These are phyloP conservation scores for Parapristionchus giblindavisi DNA, from an alignment of 2,888 invertebrate species.

Conservation along the genomic window DNA sequence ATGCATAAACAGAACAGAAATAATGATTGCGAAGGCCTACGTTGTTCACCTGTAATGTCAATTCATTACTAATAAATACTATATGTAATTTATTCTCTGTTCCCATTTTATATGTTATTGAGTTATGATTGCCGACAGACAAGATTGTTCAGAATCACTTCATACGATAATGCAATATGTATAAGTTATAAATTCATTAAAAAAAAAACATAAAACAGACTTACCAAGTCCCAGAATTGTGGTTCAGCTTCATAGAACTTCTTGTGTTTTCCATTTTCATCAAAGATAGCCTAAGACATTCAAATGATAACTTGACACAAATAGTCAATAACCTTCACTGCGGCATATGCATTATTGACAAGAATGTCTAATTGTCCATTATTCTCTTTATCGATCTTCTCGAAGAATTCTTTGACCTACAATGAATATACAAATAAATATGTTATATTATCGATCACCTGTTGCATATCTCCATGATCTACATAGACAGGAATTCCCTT, in stretches of 20 bases:
- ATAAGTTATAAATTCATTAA: no score
- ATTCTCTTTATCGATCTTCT: conserved; percentile 32
- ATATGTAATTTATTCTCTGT: no score
- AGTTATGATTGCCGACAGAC: no score
- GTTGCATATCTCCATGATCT: conserved; percentile 70
- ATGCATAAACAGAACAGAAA: conserved; percentile 71
- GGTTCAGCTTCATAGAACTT: conserved; percentile 70
- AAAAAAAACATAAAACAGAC: no score
- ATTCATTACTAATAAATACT: no score
- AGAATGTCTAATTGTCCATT: conserved; percentile 47
- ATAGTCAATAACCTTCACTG: conserved; percentile 42
- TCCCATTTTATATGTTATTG: no score
- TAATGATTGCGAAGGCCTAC: conserved; percentile 73
- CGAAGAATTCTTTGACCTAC: conserved; percentile 36
- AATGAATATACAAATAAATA: no score
- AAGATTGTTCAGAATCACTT: no score
- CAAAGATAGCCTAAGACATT: conserved; percentile 49
- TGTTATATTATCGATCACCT: no score
- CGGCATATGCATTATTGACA: conserved; percentile 57
- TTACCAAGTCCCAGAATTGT: conserved; percentile 70
- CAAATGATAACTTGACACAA: no score
- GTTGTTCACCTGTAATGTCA: conserved; percentile 66
- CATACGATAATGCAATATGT: no score
- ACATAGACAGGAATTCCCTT: conserved; percentile 71
- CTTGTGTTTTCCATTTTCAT: conserved; percentile 53